Base-by-base conservation (phyloP, 2,113 vertebrate species). In the Odobenus rosmarus region DNA sequence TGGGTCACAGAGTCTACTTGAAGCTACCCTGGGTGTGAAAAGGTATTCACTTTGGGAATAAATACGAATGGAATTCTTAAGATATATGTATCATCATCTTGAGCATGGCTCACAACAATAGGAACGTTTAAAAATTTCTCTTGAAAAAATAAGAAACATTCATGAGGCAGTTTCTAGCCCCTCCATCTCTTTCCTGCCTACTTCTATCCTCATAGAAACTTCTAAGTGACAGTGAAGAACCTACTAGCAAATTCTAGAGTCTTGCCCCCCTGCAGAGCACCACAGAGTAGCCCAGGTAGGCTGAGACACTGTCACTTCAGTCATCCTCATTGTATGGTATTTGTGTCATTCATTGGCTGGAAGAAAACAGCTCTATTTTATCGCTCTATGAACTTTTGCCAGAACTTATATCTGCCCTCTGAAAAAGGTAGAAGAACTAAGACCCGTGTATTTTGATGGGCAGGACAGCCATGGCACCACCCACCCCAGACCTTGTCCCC, bases 101-200 rank as follows among this genome's bases (percentile, higher is more conserved):
- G 19, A 69, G 9, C 3, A 14, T 72, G n/a, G 7, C 21, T 87
- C 46, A 55, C 31, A 71, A 64, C 12, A 91, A 53, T 91, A 36
- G 6, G 53, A 96, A 31, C 11, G 18, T 24, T 95, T 33, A 59
- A 74, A 28, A 81, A 74, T 55, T 90, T 86, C 42, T 96, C 57
- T 67, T 67, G 31, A 46, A 46, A 46, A 46, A 46, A 46, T 67
- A 33, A n/a, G 15, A 61, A 14, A 77, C 26, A n/a, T 15, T 90
- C 49, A 28, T 16, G 19, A 77, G 39, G 23, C 5, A 15, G 13
- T 77, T 77, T 57, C 46, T 81, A 80, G 77, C 7, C 36, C 28
- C 15, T 51, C 42, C 12, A 28, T 8, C 18, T 14, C 24, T 90
- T 72, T 31, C 21, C 19, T 62, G n/a, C 4, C 49, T 72, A 21